Conservation (phyloP, 1,140 invertebrate genomes). For the Eueides isabella region DNA sequence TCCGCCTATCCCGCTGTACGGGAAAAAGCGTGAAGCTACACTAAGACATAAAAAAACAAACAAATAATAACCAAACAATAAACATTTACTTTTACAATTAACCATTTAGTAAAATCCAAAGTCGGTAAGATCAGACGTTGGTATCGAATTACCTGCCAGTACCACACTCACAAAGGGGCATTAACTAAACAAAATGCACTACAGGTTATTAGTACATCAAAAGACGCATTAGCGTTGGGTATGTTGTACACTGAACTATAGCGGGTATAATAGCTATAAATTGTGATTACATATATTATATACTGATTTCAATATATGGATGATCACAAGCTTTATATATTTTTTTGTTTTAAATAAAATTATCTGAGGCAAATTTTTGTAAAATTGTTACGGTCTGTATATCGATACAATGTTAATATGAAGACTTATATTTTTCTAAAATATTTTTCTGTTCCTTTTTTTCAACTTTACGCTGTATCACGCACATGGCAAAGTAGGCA, state of each 20-base stretch:
- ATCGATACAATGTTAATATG: too few relatives aligned
- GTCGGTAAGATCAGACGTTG: not conserved
- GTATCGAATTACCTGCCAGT: slow-evolving; percentile 27
- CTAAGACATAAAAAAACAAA: not conserved
- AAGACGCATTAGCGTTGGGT: slow-evolving; percentile 32
- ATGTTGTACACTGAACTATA: not conserved
- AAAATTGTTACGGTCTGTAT: too few relatives aligned
- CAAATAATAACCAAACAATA: not conserved
- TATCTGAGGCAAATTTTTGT: too few relatives aligned
- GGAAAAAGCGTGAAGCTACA: not conserved
- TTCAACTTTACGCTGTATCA: not conserved
- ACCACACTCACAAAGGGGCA: slow-evolving; percentile 21
- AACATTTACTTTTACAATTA: slow-evolving; percentile 3
- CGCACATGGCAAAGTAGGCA: not conserved
- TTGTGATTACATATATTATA: not conserved
- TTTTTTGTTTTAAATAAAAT: too few relatives aligned
- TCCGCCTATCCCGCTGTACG: too few relatives aligned
- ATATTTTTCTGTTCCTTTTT: too few relatives aligned
- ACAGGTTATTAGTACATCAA: slow-evolving; percentile 40
- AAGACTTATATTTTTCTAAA: too few relatives aligned
- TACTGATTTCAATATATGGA: too few relatives aligned
- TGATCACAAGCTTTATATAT: too few relatives aligned
- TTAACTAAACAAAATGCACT: slow-evolving; percentile 28
- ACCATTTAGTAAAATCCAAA: not conserved
- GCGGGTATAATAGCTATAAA: not conserved